phyloP scores from a whole-genome alignment of 2,113 vertebrate genomes.

The Platysternon megacephalum region DNA sequence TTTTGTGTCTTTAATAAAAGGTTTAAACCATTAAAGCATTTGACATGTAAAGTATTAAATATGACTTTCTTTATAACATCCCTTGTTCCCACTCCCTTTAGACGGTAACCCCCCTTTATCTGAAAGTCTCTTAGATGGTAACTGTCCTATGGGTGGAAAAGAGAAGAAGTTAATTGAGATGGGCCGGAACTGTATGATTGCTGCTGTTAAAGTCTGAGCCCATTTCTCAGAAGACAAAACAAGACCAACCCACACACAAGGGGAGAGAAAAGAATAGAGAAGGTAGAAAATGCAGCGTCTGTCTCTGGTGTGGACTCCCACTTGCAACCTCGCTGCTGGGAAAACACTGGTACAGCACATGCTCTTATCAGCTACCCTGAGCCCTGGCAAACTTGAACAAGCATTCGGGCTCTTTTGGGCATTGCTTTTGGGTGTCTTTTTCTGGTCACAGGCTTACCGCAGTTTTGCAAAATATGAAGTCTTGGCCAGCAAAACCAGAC shows the following conservation, averaged over 20 bases:
- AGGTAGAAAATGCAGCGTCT: no score
- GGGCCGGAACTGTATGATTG: not conserved
- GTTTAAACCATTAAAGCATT: not conserved
- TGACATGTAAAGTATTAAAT: not conserved
- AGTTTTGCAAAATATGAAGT: no score
- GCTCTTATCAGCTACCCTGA: no score
- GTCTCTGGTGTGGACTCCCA: no score
- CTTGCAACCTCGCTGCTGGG: no score
- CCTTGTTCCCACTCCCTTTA: not conserved
- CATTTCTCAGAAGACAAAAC: not conserved
- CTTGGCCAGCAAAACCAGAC: no score
- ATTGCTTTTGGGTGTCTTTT: no score
- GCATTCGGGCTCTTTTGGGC: no score
- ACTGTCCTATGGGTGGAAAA: not conserved
- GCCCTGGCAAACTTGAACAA: no score
- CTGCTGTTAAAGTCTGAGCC: not conserved
- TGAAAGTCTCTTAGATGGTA: not conserved
- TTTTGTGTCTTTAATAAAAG: not conserved
- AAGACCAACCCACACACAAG: not conserved
- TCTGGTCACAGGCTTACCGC: no score
- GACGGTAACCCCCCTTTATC: not conserved
- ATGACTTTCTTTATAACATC: not conserved
- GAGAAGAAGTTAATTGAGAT: not conserved
- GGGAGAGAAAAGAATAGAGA: no score
- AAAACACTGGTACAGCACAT: no score